Evolutionary conservation across 2,113 vertebrate species (phyloP), one percentile per base, ranked within the genome.

Genomic region (Melanocharis versteri): DNA sequence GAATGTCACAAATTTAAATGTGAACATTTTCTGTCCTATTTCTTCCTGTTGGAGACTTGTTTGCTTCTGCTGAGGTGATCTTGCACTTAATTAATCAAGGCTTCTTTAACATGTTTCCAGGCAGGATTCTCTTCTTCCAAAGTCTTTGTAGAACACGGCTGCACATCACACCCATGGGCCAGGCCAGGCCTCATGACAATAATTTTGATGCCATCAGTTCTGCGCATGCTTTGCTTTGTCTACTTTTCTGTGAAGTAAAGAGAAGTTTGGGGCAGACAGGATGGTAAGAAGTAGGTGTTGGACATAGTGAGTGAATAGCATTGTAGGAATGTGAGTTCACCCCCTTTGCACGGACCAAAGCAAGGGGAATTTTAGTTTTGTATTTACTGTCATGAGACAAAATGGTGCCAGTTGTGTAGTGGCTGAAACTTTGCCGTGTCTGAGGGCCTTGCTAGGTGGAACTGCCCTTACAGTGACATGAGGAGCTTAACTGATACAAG

Each of bases 251-350:
- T 68, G 72, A 77, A 28, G 42, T 21, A 7, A 61, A 40, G 69
- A 17, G 8, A 27, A 28, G 44, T 62, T 35, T 68, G 35, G 44
- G n/a, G 27, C n/a, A 87, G 58, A 33, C 2, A 53, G 20, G 30
- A 42, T 33, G 45, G 37, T 81, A 40, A 62, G 68, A 54, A 89
- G 40, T 12, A 35, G 6, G 4, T 61, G 40, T 14, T 60, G 37
- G 44, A 9, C 0, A 1, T 1, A 33, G 19, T 11, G 44, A 39
- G 48, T 7, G 1, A 75, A 37, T 22, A 77, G 21, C 26, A 24
- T 45, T 37, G 18, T 30, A 18, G 35, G 31, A 78, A 10, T 26
- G 21, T 14, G 18, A 23, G 30, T 42, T 90, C 11, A 44, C 15
- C 6, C 13, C 9, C 37, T 39, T 23, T 37, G 15, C 22, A 28